phyloP scores from a whole-genome alignment of 2,113 vertebrate genomes.

The Carassius auratus region DNA sequence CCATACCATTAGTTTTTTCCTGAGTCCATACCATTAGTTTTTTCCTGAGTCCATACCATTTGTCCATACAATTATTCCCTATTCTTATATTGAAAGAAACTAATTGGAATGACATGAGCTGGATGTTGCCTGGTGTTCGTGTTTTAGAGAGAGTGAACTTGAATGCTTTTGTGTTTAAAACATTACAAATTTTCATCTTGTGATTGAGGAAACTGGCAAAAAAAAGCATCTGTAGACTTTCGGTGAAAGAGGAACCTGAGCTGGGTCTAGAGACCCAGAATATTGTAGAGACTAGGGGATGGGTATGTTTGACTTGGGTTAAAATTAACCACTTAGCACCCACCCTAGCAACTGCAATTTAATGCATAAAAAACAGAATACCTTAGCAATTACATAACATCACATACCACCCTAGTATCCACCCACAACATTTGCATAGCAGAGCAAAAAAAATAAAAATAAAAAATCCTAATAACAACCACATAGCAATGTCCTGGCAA shows the following conservation, averaged over 20 bases:
- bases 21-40: no score
- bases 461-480: neutral
- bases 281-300: neutral
- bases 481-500: neutral
- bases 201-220: neutral
- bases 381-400: no score
- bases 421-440: no score
- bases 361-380: no score
- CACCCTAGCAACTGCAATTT: no score
- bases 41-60: neutral
- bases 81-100: neutral
- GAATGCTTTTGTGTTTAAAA: neutral
- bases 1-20: neutral
- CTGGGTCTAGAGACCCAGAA: neutral
- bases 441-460: neutral
- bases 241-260: neutral
- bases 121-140: neutral
- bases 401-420: no score
- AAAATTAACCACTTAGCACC: neutral
- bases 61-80: neutral
- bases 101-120: neutral
- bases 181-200: neutral
- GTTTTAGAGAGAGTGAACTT: neutral
- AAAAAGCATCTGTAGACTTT: neutral
- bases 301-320: neutral